Evolutionary conservation across 2,797 vertebrate species (phyloP).

Genomic region (Falco naumanni): DNA sequence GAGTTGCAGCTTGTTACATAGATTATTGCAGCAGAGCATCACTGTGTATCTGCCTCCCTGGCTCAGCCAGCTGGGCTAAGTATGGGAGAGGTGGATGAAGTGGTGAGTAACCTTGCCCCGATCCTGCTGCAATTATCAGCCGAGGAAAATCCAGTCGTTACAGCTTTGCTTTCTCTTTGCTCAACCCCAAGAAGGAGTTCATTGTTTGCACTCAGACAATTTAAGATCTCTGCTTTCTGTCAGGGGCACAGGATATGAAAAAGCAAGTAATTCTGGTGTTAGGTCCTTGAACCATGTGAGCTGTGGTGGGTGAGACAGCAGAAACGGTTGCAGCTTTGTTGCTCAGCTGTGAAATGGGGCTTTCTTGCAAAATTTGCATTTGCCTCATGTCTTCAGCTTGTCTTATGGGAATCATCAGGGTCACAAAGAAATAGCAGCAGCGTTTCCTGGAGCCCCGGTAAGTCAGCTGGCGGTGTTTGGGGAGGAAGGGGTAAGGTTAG

Average conservation of each 20-base stretch:
- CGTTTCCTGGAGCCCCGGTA: neutral
- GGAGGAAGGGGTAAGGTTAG: neutral
- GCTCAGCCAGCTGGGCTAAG: neutral
- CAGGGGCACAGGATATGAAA: neutral
- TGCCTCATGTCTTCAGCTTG: neutral
- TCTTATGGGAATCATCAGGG: rapidly evolving
- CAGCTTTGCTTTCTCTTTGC: neutral
- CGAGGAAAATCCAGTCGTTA: neutral
- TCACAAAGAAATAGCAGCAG: neutral
- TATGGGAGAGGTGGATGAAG: neutral
- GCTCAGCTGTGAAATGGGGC: neutral
- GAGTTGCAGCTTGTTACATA: neutral
- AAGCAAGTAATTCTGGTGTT: rapidly evolving
- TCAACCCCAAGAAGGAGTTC: neutral
- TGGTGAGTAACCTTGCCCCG: neutral
- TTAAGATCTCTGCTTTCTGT: neutral
- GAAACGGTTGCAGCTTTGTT: rapidly evolving
- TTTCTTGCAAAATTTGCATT: neutral
- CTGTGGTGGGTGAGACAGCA: neutral
- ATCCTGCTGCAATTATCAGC: neutral
- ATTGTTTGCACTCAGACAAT: rapidly evolving
- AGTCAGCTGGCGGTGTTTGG: neutral
- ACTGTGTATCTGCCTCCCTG: neutral
- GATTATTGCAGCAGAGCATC: too few relatives aligned
- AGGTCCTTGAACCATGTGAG: rapidly evolving